Conservation (phyloP, 2,888 invertebrate genomes). For the Marronus borbonicus region DNA sequence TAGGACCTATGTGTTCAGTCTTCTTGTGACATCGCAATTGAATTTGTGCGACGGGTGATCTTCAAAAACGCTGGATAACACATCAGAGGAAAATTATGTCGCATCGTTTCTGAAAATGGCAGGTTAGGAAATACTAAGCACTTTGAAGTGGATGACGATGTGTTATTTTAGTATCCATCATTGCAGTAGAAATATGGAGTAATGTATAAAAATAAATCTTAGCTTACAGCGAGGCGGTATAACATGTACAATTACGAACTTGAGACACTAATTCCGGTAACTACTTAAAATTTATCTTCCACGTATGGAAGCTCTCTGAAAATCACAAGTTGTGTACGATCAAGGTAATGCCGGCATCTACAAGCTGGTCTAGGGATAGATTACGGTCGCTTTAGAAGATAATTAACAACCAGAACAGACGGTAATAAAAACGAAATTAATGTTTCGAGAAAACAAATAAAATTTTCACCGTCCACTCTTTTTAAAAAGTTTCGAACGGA, state of each 20-base stretch:
- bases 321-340: slow-evolving; percentile 22
- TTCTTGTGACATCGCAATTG: too few species aligned
- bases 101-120: neutral
- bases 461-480: slow-evolving; percentile 25
- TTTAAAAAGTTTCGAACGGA: slow-evolving; percentile 8
- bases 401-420: slow-evolving; percentile 38
- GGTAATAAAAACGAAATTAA: slow-evolving; percentile 33
- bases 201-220: neutral
- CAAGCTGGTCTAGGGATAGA: neutral
- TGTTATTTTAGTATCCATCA: neutral
- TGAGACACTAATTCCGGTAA: neutral
- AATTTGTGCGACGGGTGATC: too few species aligned
- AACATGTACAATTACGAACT: too few species aligned
- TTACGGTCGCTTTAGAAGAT: slow-evolving; percentile 31
- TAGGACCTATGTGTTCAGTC: too few species aligned
- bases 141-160: neutral
- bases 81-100: too few species aligned
- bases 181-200: neutral
- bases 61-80: too few species aligned
- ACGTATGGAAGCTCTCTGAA: slow-evolving; percentile 12
- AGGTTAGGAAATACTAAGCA: neutral
- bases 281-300: slow-evolving; percentile 33
- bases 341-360: slow-evolving; percentile 14
- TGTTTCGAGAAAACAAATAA: slow-evolving; percentile 33
- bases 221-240: neutral